These are phyloP conservation scores for Xylota sylvarum DNA, from an alignment of 2,888 invertebrate genomes.

Conservation along the genomic window DNA sequence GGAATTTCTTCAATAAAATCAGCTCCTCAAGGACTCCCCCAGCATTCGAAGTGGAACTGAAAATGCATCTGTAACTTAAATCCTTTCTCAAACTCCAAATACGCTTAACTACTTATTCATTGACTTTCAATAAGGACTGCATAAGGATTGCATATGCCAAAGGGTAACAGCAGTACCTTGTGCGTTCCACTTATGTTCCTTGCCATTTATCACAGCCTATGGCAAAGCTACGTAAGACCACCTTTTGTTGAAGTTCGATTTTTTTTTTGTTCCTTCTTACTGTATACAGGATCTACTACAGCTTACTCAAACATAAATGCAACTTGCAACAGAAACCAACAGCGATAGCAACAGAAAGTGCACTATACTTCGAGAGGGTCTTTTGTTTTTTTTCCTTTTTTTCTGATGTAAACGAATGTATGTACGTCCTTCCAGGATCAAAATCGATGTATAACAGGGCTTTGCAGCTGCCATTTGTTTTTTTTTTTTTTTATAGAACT, in stretches of 20 bases:
- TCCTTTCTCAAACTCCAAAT: conserved; percentile 8
- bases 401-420: not conserved
- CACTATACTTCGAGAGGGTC: conserved; percentile 67
- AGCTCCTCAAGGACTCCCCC: not conserved
- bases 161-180: not conserved
- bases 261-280: not conserved
- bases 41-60: not conserved
- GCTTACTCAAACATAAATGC: conserved; percentile 3
- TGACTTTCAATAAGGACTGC: conserved; percentile 8
- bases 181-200: conserved; percentile 33
- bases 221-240: conserved; percentile 33
- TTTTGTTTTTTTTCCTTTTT: conserved; percentile 50
- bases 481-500: conserved; percentile 35
- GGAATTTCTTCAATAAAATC: no score
- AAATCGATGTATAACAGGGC: conserved; percentile 50
- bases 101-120: not conserved
- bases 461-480: conserved; percentile 67
- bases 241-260: conserved; percentile 48
- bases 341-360: conserved; percentile 48
- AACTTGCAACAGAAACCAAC: conserved; percentile 54
- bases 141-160: conserved; percentile 23
- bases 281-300: conserved; percentile 3
- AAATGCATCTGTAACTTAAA: conserved; percentile 23
- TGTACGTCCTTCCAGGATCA: conserved; percentile 37
- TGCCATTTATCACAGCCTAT: conserved; percentile 39